A percentile compares a stretch with the other conserved stretches of the same genome.
Conservation (phyloP, 2,888 invertebrate species). For the Hemaris fuciformis region DNA sequence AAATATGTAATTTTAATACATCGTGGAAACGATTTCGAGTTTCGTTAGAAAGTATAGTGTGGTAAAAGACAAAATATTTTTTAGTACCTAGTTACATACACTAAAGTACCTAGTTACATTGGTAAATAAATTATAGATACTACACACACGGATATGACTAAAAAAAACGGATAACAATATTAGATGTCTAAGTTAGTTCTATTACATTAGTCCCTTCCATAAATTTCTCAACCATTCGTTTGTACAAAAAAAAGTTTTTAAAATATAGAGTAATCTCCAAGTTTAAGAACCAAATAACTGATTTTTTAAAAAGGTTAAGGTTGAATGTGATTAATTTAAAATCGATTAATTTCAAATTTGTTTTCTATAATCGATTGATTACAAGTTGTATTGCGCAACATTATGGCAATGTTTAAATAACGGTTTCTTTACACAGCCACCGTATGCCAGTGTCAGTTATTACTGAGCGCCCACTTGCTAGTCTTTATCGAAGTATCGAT, state of each 20-base stretch:
- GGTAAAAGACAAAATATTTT: too few species aligned
- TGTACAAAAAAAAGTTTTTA: neutral
- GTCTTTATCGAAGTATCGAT: neutral
- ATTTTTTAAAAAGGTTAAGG: neutral
- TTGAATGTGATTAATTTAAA: neutral
- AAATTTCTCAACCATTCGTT: neutral
- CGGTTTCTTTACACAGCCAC: neutral
- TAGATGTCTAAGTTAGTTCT: neutral
- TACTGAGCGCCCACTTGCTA: neutral
- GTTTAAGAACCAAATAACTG: neutral
- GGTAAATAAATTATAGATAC: too few species aligned
- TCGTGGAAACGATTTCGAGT: too few species aligned
- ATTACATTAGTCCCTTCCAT: neutral
- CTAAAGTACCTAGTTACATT: too few species aligned
- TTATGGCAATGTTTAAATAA: neutral
- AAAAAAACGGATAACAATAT: neutral
- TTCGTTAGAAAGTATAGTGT: too few species aligned
- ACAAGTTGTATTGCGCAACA: neutral
- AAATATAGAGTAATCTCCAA: neutral
- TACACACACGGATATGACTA: neutral
- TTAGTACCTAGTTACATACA: too few species aligned
- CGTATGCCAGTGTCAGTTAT: neutral
- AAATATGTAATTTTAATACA: too few species aligned
- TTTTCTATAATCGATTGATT: neutral
- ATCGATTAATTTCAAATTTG: neutral